These are phyloP conservation scores for Rhinoptilus africanus DNA, from an alignment of 2,113 vertebrate species.

Conservation along the genomic window DNA sequence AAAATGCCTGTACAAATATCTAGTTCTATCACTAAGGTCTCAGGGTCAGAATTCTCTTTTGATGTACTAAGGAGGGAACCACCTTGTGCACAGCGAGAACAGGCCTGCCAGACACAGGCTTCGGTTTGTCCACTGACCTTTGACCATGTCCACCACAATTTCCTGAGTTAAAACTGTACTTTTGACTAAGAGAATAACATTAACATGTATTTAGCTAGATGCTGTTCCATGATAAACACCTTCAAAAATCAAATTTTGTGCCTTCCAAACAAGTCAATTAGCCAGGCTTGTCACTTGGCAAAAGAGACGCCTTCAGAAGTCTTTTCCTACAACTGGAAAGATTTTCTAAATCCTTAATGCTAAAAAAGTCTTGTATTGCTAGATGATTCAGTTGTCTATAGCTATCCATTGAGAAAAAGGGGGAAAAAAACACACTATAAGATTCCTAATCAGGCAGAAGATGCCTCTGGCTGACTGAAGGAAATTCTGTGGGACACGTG, in stretches of 20 bases:
- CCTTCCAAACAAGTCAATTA: not conserved
- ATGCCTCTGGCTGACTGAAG: not conserved
- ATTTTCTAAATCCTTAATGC: not conserved
- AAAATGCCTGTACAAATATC: not conserved
- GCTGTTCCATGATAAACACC: not conserved
- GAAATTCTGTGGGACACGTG: not conserved
- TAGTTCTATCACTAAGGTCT: not conserved
- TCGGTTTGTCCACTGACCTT: not conserved
- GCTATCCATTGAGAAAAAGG: not conserved
- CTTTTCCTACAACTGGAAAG: not conserved
- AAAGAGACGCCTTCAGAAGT: not conserved
- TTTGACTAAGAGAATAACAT: not conserved
- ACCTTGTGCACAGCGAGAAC: not conserved
- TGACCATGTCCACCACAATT: not conserved
- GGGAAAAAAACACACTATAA: accelerated
- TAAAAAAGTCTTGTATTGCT: not conserved
- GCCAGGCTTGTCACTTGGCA: not conserved
- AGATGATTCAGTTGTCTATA: not conserved
- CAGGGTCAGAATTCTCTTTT: not conserved
- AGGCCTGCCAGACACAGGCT: not conserved
- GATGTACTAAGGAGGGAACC: not conserved
- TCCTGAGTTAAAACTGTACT: not conserved
- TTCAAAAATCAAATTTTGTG: not conserved
- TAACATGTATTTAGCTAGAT: not conserved
- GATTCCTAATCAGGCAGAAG: not conserved